Evolutionary conservation across 2,888 invertebrate species (phyloP), one percentile per base, ranked within the genome.

Genomic region (Pterobdella sp.): DNA sequence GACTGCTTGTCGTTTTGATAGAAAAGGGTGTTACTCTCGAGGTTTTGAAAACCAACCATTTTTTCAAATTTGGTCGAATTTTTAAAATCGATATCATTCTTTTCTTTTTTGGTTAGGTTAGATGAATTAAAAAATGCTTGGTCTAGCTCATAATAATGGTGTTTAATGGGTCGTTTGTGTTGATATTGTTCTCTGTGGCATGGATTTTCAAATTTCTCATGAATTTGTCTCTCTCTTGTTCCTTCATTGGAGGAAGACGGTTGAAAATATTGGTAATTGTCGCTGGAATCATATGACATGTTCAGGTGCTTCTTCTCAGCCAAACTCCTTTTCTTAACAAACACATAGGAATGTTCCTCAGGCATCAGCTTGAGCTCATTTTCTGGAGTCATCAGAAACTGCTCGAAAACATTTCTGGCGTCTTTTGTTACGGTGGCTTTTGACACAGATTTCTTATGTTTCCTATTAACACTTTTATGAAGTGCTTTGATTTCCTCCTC

Each of bases 371-470:
- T 72, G 7, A 52, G 60, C 32, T 66, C 42, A 22, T 72, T 64
- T n/a, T 72, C 67, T 3, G 72, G 36, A 1, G 36, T 72, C 66
- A 72, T 74, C 37, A 78, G 76, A 42, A 78, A 74, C 63, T 73
- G 73, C 3, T 78, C 78, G 14, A 78, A 69, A 36, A 78, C 77
- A 31, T 42, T 66, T 31, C 75, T 65, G 14, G 77, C 77, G 70
- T 78, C 77, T 31, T 72, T 66, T 1, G 78, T 78, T 37, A 78
- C 77, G 4, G 60, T 73, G 36, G 74, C 56, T 31, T 68, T 64
- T 2, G 74, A 67, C 56, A 32, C 67, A 29, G 1, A 14, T 32
- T 70, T 71, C 14, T 31, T 66, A 65, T 52, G 68, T 37, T 42
- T 22, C n/a, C 60, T 37, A 70, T 32, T n/a, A 18, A 36, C 49